These are phyloP conservation scores for Antheraea yamamai DNA, from an alignment of 2,888 invertebrate species.

Conservation along the genomic window DNA sequence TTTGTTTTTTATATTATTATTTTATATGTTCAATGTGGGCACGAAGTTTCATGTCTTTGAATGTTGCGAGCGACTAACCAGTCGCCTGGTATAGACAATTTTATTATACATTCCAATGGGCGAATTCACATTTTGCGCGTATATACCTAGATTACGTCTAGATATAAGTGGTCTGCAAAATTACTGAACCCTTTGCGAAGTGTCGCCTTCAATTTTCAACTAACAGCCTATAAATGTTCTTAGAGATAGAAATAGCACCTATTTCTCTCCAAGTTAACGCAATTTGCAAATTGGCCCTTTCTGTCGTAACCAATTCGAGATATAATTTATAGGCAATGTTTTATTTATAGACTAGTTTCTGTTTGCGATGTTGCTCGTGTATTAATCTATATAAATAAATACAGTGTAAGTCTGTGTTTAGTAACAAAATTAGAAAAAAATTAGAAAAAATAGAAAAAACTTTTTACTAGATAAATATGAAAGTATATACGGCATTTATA, in stretches of 20 bases:
- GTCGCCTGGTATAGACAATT: too few relatives aligned
- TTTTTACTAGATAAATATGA: too few relatives aligned
- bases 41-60: too few relatives aligned
- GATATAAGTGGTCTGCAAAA: background rate
- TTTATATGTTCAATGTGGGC: too few relatives aligned
- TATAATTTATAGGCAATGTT: background rate
- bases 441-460: too few relatives aligned
- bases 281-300: constrained; percentile 18
- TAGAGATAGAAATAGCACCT: background rate
- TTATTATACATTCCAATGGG: too few relatives aligned
- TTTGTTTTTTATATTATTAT: too few relatives aligned
- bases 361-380: background rate
- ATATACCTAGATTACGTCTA: background rate
- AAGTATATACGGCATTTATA: too few relatives aligned
- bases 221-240: background rate
- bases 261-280: constrained; percentile 7
- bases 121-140: background rate
- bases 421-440: too few relatives aligned
- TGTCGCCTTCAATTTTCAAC: constrained; percentile 4
- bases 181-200: background rate
- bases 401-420: too few relatives aligned
- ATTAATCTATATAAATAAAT: too few relatives aligned
- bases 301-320: background rate
- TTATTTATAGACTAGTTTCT: background rate
- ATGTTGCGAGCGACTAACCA: too few relatives aligned